These are phyloP conservation scores for Sarcophaga bullata DNA, from an alignment of 1,140 invertebrate genomes.

Conservation along the genomic window DNA sequence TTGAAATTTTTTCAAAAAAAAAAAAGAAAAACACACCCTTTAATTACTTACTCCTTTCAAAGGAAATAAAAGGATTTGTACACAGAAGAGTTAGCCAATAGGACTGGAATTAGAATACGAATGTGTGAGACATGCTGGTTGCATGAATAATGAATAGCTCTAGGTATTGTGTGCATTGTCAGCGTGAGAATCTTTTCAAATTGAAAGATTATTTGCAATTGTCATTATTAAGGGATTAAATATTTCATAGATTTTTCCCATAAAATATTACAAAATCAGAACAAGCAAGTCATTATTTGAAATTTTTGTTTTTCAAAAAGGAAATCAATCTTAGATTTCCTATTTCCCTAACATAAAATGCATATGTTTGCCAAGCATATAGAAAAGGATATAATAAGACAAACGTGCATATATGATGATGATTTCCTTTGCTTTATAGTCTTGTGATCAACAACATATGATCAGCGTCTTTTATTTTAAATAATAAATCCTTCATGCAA, in stretches of 20 bases:
- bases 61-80: no score
- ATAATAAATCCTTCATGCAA: no score
- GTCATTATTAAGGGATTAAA: background rate
- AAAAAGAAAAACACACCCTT: no score
- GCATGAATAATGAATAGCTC: no score
- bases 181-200: background rate
- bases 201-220: background rate
- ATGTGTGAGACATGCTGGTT: no score
- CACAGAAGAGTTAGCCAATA: no score
- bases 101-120: no score
- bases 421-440: background rate
- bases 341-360: background rate
- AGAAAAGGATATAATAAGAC: background rate
- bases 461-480: background rate
- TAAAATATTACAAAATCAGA: background rate
- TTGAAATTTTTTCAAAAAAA: no score
- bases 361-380: background rate
- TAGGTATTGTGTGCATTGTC: no score
- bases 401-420: background rate
- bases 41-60: no score
- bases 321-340: background rate
- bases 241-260: background rate
- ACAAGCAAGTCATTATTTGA: no score
- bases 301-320: background rate
- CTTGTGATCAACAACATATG: background rate